These are phyloP conservation scores for Balearica regulorum DNA, from an alignment of 2,797 vertebrate genomes.

Conservation along the genomic window DNA sequence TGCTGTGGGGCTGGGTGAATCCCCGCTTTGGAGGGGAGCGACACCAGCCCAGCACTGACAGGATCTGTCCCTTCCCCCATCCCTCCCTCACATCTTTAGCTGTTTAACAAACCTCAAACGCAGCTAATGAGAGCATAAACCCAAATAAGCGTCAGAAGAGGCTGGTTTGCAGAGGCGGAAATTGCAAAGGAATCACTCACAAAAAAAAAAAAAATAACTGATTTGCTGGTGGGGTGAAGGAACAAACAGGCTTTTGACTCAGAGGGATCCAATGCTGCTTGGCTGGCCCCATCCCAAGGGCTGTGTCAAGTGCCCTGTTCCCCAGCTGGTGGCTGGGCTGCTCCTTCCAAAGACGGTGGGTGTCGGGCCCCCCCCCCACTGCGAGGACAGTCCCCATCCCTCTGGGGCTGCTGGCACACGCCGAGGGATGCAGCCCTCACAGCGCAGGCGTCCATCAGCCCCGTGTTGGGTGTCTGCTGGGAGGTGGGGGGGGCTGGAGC, in stretches of 20 bases:
- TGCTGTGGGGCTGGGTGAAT: background rate
- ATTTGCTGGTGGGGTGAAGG: slow-evolving; percentile 35
- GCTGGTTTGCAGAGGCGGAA: slow-evolving; percentile 60
- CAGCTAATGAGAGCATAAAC: slow-evolving; percentile 40
- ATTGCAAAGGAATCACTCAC: slow-evolving; percentile 57
- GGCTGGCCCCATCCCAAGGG: slow-evolving; percentile 16
- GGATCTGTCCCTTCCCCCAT: background rate
- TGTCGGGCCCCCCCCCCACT: background rate
- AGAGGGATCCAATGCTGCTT: background rate
- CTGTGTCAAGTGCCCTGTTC: background rate
- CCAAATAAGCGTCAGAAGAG: slow-evolving; percentile 57
- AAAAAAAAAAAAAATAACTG: background rate
- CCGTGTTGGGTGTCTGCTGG: background rate
- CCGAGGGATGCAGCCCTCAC: background rate
- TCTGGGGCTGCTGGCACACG: background rate
- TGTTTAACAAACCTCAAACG: slow-evolving; percentile 8
- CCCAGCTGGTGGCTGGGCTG: background rate
- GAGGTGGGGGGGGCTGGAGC: background rate
- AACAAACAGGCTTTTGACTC: slow-evolving; percentile 70
- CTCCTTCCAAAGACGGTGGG: background rate
- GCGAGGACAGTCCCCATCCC: background rate
- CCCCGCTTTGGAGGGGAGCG: background rate
- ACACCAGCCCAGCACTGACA: background rate
- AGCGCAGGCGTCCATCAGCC: background rate
- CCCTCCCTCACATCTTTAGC: slow-evolving; percentile 25